Evolutionary conservation across 2,797 vertebrate genomes (phyloP).

Genomic region (Acropternis orthonyx): DNA sequence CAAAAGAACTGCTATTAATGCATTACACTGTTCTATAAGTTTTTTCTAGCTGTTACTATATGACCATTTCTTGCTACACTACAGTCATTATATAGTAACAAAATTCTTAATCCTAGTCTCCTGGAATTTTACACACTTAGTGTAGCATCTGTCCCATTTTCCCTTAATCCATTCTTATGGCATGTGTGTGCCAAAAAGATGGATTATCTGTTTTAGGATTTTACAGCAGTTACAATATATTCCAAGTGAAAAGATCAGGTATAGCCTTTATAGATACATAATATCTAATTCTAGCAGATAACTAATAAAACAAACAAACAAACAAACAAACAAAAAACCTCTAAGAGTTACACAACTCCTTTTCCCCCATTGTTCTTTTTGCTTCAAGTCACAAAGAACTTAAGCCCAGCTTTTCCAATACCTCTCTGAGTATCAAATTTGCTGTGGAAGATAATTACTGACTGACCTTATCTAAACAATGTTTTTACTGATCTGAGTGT

Average conservation of each 20-base stretch:
- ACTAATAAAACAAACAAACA: neutral
- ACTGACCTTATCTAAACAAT: neutral
- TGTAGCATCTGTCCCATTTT: neutral
- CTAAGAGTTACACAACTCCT: neutral
- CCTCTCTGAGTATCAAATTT: neutral
- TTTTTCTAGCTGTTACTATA: neutral
- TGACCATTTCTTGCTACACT: neutral
- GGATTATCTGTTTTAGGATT: neutral
- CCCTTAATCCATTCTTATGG: neutral
- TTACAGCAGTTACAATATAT: neutral
- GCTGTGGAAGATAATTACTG: neutral
- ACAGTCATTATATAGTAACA: neutral
- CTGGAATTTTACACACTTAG: neutral
- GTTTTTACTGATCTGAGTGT: neutral
- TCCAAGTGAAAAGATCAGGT: neutral
- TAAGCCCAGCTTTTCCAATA: neutral
- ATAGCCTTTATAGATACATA: neutral
- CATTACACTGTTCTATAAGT: neutral
- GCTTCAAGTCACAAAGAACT: neutral
- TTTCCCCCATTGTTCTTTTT: neutral
- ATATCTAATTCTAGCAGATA: neutral
- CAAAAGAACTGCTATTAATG: neutral
- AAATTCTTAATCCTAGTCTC: neutral
- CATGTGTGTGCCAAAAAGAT: neutral
- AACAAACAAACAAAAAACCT: neutral